Evolutionary conservation across 2,797 vertebrate genomes (phyloP), one percentile per base, ranked within the genome.

Genomic region (Jordanella pulchra): DNA sequence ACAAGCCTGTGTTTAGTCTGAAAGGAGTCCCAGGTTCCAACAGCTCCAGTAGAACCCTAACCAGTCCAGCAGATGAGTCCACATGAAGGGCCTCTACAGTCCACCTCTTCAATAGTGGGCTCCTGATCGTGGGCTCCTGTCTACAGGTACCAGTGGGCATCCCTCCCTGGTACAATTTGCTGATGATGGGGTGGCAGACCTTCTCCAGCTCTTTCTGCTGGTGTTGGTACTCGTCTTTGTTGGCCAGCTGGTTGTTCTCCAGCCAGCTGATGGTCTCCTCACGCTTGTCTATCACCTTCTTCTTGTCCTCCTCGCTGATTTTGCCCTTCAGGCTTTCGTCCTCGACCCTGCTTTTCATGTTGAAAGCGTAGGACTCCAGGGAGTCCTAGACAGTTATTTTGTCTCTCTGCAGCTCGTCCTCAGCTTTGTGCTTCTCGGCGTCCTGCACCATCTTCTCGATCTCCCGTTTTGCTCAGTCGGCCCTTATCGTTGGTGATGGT

Each of bases 401-500:
- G 60, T 84, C 85, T 56, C 78, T 72, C 70, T 88, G 82, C 3
- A 63, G 71, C 48, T 81, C 67, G 28, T 86, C 87, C 9, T 87
- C 86, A 0, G 71, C 83, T 30, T 84, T 75, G 71, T 81, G 76
- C n/a, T 71, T 73, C 27, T 89, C 79, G 0, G 87, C 80, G 0
- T 90, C 85, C 7, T 0, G 61, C 23, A 86, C 63, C 80, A 87
- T 84, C 35, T 71, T 83, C 71, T 88, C 83, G 54, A 91, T 82
- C 7, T 89, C 85, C 21, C 88, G n/a, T 85, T 61, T 79, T 85
- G 79, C 87, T 86, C 73, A 91, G 80, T 18, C 48, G 71, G 48
- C 88, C 88, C 28, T 87, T 83, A 70, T 87, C 83, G 12, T 84
- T 86, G 18, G 75, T 84, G 76, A 92, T 76, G n/a, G 84, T 85